phyloP scores from a whole-genome alignment of 2,113 vertebrate genomes.

The Sigmodon hispidus region DNA sequence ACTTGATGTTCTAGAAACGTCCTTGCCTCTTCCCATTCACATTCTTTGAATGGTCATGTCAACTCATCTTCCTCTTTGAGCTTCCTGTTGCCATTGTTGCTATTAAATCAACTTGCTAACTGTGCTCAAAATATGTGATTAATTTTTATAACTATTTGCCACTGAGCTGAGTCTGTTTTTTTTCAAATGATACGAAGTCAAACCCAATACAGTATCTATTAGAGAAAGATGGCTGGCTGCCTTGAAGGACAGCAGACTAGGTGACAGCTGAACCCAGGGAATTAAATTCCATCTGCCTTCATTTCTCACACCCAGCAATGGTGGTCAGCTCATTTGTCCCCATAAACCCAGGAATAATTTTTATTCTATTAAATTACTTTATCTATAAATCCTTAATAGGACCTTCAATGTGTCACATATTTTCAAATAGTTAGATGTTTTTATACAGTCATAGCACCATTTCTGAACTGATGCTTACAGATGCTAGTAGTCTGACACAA shows the following conservation, averaged over 20 bases:
- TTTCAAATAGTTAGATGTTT: constrained; percentile 4
- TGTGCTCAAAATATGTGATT: neutral
- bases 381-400: neutral
- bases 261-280: neutral
- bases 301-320: constrained; percentile 8
- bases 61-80: neutral
- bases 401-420: constrained; percentile 34
- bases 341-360: neutral
- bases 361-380: neutral
- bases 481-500: neutral
- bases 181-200: neutral
- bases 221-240: neutral
- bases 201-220: neutral
- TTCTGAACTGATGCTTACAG: neutral
- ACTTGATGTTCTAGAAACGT: neutral
- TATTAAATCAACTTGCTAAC: neutral
- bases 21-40: neutral
- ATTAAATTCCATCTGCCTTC: neutral
- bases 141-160: neutral
- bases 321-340: constrained; percentile 26
- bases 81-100: constrained; percentile 7
- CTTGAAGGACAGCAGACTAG: neutral
- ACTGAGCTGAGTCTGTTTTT: neutral
- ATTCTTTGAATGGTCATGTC: neutral
- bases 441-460: neutral